These are phyloP conservation scores for Leptarthrus brevirostris DNA, from an alignment of 2,888 invertebrate species.

Conservation along the genomic window DNA sequence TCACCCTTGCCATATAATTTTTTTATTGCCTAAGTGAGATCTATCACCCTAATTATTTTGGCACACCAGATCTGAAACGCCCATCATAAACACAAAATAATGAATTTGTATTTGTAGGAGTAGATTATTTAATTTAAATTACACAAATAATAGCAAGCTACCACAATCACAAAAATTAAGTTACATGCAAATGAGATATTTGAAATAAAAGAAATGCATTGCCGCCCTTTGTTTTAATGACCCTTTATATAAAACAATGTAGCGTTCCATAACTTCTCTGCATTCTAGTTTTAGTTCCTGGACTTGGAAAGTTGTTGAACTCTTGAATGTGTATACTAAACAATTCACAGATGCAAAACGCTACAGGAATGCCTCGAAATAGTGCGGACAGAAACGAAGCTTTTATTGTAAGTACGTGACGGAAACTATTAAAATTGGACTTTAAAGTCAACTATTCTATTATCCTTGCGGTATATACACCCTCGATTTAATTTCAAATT, in stretches of 20 bases:
- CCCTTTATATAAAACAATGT: conserved; percentile 18
- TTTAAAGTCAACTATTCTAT: conserved; percentile 37
- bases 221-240: conserved; percentile 20
- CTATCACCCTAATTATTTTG: no score
- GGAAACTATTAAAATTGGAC: conserved; percentile 43
- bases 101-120: no score
- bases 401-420: conserved; percentile 10
- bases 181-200: no score
- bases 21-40: no score
- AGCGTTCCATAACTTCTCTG: conserved; percentile 3
- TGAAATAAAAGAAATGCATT: no score
- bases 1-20: no score
- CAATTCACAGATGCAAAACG: not conserved
- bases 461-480: conserved; percentile 35
- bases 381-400: conserved; percentile 18
- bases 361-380: not conserved
- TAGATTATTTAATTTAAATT: no score
- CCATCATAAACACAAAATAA: no score
- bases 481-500: conserved; percentile 5
- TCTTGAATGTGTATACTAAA: conserved; percentile 10
- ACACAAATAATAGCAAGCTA: no score
- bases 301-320: not conserved
- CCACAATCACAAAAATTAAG: no score
- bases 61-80: no score
- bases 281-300: conserved; percentile 23